Conservation (phyloP, 2,797 vertebrate species). For the Tachyglossus aculeatus region DNA sequence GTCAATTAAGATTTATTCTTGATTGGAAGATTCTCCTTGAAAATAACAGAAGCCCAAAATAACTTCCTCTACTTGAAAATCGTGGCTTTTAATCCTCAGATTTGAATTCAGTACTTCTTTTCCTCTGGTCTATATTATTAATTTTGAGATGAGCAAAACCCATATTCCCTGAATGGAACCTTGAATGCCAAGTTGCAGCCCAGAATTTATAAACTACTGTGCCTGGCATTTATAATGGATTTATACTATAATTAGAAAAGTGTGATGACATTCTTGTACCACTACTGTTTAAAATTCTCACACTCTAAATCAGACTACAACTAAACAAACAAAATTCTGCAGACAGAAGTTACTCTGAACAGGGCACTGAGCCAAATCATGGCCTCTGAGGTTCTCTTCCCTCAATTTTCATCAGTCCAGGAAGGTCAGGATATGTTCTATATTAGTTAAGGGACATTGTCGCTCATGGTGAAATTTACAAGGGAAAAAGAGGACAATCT, state of each 20-base stretch:
- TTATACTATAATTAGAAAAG: not conserved
- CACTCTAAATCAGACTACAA: not conserved
- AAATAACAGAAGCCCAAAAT: slow-evolving; percentile 41
- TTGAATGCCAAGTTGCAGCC: too few relatives aligned
- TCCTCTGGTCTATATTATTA: slow-evolving; percentile 15
- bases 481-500: slow-evolving; percentile 18
- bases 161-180: too few relatives aligned
- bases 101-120: slow-evolving; percentile 19
- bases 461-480: not conserved
- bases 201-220: too few relatives aligned
- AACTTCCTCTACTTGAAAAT: slow-evolving; percentile 37
- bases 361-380: slow-evolving; percentile 19
- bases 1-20: slow-evolving; percentile 31
- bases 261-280: not conserved
- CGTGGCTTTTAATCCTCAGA: not conserved
- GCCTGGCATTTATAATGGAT: slow-evolving; percentile 5
- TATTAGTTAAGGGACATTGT: slow-evolving; percentile 4
- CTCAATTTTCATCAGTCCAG: not conserved
- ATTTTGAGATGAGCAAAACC: not conserved
- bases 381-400: not conserved
- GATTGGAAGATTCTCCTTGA: slow-evolving; percentile 41
- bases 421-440: slow-evolving; percentile 9
- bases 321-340: not conserved
- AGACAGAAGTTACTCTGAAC: not conserved
- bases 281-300: not conserved